These are phyloP conservation scores for Falco columbarius DNA, from an alignment of 2,797 vertebrate species.

Conservation along the genomic window DNA sequence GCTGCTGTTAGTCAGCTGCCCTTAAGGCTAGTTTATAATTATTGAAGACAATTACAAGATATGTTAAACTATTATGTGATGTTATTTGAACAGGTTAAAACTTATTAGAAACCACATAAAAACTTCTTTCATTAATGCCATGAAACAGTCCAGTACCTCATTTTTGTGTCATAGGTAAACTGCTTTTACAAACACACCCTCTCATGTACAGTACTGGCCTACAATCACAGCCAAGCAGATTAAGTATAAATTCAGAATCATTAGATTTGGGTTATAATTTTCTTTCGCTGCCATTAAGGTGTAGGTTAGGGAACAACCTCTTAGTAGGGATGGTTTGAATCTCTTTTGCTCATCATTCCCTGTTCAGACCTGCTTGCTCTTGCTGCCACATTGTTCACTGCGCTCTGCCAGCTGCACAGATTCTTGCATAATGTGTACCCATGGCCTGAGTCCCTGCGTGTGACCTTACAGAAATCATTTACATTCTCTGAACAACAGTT, in stretches of 20 bases:
- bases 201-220: neutral
- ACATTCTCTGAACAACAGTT: neutral
- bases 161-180: conserved; percentile 36
- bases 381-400: neutral
- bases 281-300: neutral
- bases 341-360: neutral
- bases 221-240: neutral
- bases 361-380: conserved; percentile 3
- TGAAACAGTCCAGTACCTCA: neutral
- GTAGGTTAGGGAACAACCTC: neutral
- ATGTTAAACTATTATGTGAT: conserved; percentile 37
- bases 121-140: neutral
- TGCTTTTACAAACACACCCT: neutral
- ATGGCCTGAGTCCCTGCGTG: neutral
- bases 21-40: conserved; percentile 48
- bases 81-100: conserved; percentile 62
- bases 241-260: neutral
- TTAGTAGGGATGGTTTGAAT: neutral
- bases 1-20: conserved; percentile 47
- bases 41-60: conserved; percentile 48
- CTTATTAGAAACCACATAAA: conserved; percentile 65
- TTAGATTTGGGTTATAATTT: neutral
- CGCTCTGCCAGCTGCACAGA: neutral
- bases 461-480: neutral
- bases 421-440: neutral